Evolutionary conservation across 2,888 invertebrate species (phyloP).

Genomic region (Nephrotoma appendiculata): DNA sequence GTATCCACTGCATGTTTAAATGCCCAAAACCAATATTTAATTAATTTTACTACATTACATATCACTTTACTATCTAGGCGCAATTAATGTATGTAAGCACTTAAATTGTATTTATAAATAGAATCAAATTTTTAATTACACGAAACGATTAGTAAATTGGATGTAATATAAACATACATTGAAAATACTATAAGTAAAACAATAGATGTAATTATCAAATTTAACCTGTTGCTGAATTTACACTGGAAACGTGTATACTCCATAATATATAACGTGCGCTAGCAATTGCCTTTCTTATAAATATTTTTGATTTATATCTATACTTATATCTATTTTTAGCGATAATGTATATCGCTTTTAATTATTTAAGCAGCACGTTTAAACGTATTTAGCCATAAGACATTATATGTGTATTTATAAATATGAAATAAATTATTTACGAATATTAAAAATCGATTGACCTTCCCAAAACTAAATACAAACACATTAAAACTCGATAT

Average conservation of each 20-base stretch:
- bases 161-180: not conserved
- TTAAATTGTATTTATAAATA: too few relatives aligned
- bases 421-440: not conserved
- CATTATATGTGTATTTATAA: not conserved
- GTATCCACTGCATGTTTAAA: too few relatives aligned
- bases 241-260: not conserved
- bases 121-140: too few relatives aligned
- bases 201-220: not conserved
- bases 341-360: not conserved
- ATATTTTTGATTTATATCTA: not conserved
- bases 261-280: not conserved
- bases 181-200: not conserved
- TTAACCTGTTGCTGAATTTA: not conserved
- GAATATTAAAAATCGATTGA: not conserved
- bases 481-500: not conserved
- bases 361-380: not conserved
- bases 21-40: too few relatives aligned
- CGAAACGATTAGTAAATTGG: too few relatives aligned
- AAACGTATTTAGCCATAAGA: not conserved
- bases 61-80: too few relatives aligned
- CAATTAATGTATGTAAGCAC: too few relatives aligned
- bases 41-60: too few relatives aligned
- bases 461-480: not conserved
- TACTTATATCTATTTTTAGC: not conserved
- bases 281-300: not conserved